phyloP scores from a whole-genome alignment of 2,113 vertebrate genomes.

The Tupaia chinensis region DNA sequence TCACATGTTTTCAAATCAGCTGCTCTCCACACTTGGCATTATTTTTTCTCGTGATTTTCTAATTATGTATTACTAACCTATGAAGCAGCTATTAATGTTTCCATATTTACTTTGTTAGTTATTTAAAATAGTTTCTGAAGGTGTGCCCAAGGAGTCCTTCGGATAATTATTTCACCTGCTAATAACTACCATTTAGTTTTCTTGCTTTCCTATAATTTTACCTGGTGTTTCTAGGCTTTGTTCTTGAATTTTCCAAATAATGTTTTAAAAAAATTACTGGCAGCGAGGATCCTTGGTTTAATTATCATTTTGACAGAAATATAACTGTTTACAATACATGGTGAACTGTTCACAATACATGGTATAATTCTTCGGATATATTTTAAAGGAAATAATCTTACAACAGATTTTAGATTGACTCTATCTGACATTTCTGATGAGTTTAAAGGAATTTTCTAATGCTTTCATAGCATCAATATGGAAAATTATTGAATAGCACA shows the following conservation, averaged over 20 bases:
- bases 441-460: conserved; percentile 38
- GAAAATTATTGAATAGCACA: neutral
- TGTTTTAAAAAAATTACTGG: neutral
- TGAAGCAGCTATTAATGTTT: conserved; percentile 21
- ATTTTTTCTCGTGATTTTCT: conserved; percentile 30
- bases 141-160: conserved; percentile 18
- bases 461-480: neutral
- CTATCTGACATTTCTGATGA: neutral
- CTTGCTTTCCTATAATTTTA: conserved; percentile 19
- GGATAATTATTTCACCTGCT: conserved; percentile 21
- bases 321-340: neutral
- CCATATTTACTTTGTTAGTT: conserved; percentile 47
- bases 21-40: neutral
- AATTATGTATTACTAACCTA: neutral
- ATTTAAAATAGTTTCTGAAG: conserved; percentile 46
- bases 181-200: conserved; percentile 11
- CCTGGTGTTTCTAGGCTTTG: neutral
- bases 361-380: neutral
- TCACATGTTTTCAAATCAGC: too few relatives aligned
- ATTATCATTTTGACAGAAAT: conserved; percentile 21
- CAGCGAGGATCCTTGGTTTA: neutral
- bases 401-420: conserved; percentile 15
- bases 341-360: neutral
- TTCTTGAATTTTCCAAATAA: conserved; percentile 29
- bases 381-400: conserved; percentile 42